Conservation (phyloP, 2,797 vertebrate genomes). For the Ctenopoma multispine region DNA sequence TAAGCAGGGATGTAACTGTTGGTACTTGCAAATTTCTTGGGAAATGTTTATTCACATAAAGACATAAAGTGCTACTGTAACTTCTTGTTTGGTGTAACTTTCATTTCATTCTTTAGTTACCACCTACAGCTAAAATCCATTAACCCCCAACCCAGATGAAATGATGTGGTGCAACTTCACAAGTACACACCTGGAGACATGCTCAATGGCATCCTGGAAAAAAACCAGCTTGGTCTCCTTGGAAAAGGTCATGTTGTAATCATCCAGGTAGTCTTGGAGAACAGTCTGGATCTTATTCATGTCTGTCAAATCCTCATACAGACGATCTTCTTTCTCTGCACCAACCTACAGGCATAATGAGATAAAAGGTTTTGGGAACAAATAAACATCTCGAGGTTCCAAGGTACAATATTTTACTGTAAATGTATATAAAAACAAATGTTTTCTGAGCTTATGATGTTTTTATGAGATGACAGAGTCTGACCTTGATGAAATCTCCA, state of each 20-base stretch:
- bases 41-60: neutral
- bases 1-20: neutral
- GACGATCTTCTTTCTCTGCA: constrained; percentile 80
- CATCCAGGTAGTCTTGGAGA: constrained; percentile 89
- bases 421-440: neutral
- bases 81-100: neutral
- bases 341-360: constrained; percentile 71
- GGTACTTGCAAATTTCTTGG: neutral
- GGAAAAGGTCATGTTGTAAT: constrained; percentile 87
- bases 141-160: constrained; percentile 6
- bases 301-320: constrained; percentile 88
- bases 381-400: neutral
- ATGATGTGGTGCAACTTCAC: neutral
- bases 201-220: constrained; percentile 91
- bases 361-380: neutral
- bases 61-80: too few relatives aligned
- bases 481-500: constrained; percentile 89
- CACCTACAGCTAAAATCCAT: constrained; percentile 22
- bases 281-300: constrained; percentile 83
- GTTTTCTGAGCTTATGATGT: neutral
- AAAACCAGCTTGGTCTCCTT: constrained; percentile 91
- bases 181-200: constrained; percentile 86
- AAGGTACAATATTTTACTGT: neutral
- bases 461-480: neutral
- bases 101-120: neutral